Evolutionary conservation across 2,113 vertebrate species (phyloP), one percentile per base, ranked within the genome.

Genomic region (Clarias magur): DNA sequence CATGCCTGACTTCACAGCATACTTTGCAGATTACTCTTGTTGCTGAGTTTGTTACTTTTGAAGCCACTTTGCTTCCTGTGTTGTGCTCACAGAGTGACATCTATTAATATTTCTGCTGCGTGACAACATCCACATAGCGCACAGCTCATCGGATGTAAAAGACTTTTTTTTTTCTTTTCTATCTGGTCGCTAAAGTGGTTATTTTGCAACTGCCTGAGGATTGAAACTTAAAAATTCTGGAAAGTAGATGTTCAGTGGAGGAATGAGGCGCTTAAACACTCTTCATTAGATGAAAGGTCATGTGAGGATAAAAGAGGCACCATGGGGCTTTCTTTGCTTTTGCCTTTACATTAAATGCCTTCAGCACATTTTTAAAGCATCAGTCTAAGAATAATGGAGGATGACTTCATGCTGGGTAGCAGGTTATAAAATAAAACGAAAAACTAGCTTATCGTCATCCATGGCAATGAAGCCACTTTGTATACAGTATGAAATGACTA

Each of bases 1-100:
- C 89, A 90, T 82, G 83, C 83, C 87, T 89, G 83, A 86, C 90
- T 86, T 79, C 87, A 90, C 86, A 82, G 81, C 89, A 90, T 91
- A 82, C 87, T 90, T 91, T 76, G 78, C 87, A 89, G 84, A 91
- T 92, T 89, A 92, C 84, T 83, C 73, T 85, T 63, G 82, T 73
- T 90, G 91, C 88, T 89, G 84, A 89, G 75, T 89, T 79, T 88
- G 89, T 79, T 86, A 78, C 87, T 88, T 88, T 86, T 84, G 79
- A 85, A 81, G 85, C 76, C 85, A 85, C 88, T 89, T 27, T 57
- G 57, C 82, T 89, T 90, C 87, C 90, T 89, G 78, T 80, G 73
- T 27, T 48, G 73, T 80, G 65, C 53, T 78, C 75, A 80, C 79
- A 81, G 73, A 83, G 48, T 65, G 25, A 25, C 15, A 25, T 82